These are phyloP conservation scores for Gallinago nigripennis DNA, from an alignment of 2,797 vertebrate genomes.

Conservation along the genomic window DNA sequence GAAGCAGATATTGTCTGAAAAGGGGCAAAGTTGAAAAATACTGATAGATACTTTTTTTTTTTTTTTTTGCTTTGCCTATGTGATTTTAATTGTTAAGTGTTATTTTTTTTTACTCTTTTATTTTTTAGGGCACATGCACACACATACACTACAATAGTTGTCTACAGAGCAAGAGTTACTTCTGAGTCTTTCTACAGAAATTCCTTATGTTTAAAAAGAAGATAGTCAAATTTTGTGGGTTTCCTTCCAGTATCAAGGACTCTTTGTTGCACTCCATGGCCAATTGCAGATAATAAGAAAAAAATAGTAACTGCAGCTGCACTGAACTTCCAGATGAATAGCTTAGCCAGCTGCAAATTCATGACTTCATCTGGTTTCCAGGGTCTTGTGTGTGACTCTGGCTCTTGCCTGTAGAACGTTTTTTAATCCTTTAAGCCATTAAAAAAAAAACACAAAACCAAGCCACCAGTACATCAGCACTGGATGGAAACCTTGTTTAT, in stretches of 20 bases:
- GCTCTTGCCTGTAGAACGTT: conserved; percentile 18
- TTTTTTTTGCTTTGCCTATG: neutral
- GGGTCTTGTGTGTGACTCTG: neutral
- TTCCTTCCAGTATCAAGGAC: neutral
- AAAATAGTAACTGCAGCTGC: conserved; percentile 46
- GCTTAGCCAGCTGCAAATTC: conserved; percentile 44
- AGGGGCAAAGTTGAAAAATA: neutral
- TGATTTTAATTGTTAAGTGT: neutral
- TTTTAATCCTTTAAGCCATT: conserved; percentile 44
- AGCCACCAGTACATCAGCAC: conserved; percentile 40
- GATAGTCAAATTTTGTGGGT: neutral
- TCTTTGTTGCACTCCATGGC: conserved; percentile 17
- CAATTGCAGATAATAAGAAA: neutral
- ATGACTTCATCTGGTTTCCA: conserved; percentile 56
- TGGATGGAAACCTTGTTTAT: conserved; percentile 65
- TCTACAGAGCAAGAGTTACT: neutral
- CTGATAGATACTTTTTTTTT: neutral
- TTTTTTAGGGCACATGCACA: neutral
- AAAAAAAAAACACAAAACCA: neutral
- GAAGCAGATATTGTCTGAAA: neutral
- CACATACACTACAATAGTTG: neutral
- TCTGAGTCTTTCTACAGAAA: neutral
- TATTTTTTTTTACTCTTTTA: neutral
- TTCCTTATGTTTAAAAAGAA: neutral
- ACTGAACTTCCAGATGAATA: conserved; percentile 31